Conservation (phyloP, 2,888 invertebrate species). For the Chorisops tibialis region DNA sequence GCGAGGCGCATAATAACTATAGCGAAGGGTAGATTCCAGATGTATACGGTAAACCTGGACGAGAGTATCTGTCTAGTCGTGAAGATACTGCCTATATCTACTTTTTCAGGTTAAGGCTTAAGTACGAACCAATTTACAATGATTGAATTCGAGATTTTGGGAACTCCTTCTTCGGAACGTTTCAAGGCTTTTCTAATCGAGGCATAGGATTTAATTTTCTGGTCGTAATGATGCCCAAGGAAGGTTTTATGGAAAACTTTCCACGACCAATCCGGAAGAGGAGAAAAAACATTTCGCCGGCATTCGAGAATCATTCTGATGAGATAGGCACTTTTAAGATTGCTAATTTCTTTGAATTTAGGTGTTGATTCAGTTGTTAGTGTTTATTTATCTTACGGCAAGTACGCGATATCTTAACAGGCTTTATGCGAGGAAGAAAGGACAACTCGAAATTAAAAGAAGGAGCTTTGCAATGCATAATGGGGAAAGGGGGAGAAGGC, state of each 20-base stretch:
- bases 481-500: too few species aligned
- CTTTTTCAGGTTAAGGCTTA: too few species aligned
- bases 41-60: too few species aligned
- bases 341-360: slow-evolving; percentile 28
- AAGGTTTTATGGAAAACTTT: slow-evolving; percentile 3
- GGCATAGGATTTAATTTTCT: slow-evolving; percentile 31
- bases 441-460: slow-evolving; percentile 1
- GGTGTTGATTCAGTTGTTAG: slow-evolving; percentile 31
- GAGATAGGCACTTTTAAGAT: slow-evolving; percentile 31
- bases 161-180: too few species aligned
- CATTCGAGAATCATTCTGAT: slow-evolving; percentile 11
- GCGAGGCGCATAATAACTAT: too few species aligned
- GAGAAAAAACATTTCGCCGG: background rate
- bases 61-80: too few species aligned
- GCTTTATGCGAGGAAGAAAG: background rate
- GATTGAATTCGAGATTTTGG: too few species aligned
- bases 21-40: too few species aligned
- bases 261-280: background rate
- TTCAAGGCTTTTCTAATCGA: background rate
- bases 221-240: slow-evolving; percentile 23
- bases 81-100: too few species aligned
- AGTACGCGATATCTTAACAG: background rate
- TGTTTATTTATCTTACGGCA: slow-evolving; percentile 28
- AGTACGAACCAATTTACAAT: too few species aligned
- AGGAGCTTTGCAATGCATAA: slow-evolving; percentile 8